Evolutionary conservation across 2,797 vertebrate genomes (phyloP).

Genomic region (Choloepus didactylus): DNA sequence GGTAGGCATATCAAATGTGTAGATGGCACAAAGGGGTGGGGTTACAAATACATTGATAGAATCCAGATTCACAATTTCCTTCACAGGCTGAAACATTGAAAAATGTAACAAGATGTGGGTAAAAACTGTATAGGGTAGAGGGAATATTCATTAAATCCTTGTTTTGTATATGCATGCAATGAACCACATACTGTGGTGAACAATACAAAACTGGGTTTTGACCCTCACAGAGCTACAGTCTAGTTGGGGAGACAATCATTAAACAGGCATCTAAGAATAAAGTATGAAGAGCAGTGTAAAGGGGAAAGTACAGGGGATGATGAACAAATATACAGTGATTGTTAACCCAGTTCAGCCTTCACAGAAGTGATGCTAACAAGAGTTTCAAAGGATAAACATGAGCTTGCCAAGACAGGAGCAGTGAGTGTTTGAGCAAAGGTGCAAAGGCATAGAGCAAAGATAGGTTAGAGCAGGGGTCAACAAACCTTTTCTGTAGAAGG

Average conservation of each 20-base stretch:
- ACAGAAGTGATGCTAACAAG: neutral
- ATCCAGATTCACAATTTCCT: slow-evolving; percentile 50
- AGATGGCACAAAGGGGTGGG: neutral
- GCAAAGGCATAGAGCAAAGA: neutral
- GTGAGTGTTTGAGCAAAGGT: slow-evolving; percentile 32
- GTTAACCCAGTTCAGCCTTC: neutral
- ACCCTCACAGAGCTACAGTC: neutral
- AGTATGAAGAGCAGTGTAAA: neutral
- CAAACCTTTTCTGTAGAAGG: neutral
- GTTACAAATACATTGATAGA: slow-evolving; percentile 19
- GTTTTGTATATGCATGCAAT: slow-evolving; percentile 25
- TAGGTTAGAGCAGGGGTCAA: neutral
- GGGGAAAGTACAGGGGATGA: neutral
- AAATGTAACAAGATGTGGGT: slow-evolving; percentile 39
- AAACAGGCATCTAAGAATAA: slow-evolving; percentile 10
- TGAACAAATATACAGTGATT: neutral
- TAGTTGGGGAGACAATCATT: neutral
- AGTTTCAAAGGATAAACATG: neutral
- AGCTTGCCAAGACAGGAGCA: slow-evolving; percentile 10
- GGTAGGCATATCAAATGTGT: neutral
- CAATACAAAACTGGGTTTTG: slow-evolving; percentile 18
- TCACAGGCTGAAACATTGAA: neutral
- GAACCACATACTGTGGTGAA: slow-evolving; percentile 5
- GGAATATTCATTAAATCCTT: slow-evolving; percentile 22
- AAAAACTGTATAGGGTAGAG: neutral